These are phyloP conservation scores for Frankliniella intonsa DNA, from an alignment of 2,888 invertebrate genomes.

Conservation along the genomic window DNA sequence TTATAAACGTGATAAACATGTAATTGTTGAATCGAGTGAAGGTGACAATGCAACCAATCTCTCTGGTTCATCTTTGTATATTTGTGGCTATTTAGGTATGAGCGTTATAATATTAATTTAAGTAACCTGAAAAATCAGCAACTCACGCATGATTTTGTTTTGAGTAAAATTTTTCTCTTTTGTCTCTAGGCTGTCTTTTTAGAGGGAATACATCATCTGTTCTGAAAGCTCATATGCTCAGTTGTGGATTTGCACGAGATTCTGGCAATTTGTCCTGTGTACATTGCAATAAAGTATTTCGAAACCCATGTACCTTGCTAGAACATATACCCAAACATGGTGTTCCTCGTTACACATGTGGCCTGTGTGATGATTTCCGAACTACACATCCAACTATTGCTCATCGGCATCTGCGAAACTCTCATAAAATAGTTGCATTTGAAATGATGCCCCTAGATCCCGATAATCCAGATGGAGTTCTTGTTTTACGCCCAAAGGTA, in stretches of 20 bases:
- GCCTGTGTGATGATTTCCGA: conserved; percentile 52
- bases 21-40: no score
- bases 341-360: conserved; percentile 55
- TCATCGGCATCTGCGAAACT: conserved; percentile 51
- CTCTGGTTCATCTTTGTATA: conserved; percentile 45
- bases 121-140: no score
- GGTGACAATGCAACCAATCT: not conserved
- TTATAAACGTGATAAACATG: no score
- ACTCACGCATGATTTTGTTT: no score
- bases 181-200: conserved; percentile 30
- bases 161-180: not conserved
- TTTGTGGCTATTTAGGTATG: conserved; percentile 47
- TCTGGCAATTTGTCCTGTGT: conserved; percentile 48
- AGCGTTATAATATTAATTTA: no score
- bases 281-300: conserved; percentile 51
- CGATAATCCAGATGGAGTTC: conserved; percentile 51
- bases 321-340: conserved; percentile 60
- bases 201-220: conserved; percentile 9
- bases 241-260: conserved; percentile 43
- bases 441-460: conserved; percentile 49
- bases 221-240: conserved; percentile 41
- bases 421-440: conserved; percentile 50
- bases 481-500: conserved; percentile 48
- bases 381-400: conserved; percentile 42
- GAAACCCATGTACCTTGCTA: conserved; percentile 48